Base-by-base conservation (phyloP, 2,797 vertebrate species). In the Sebastes minor region DNA sequence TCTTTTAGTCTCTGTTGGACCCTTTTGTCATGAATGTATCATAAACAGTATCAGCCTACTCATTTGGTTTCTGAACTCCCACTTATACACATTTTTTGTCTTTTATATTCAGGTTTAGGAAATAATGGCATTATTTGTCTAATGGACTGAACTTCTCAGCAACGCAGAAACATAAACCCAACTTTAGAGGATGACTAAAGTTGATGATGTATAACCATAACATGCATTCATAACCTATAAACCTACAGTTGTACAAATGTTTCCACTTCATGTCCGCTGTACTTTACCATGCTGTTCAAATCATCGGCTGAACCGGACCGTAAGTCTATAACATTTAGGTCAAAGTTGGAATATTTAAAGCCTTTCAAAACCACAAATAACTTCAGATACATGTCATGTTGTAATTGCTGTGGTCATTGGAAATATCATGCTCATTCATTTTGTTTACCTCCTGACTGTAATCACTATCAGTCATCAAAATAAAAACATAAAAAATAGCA, bases 361-460 rank as follows among this genome's bases (percentile, higher is more conserved):
- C 56, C 69, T 91, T 92, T 89, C 70, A 88, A 90, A 88, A 81
- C 60, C 46, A 74, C 85, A 80, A 83, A 83, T 80, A 85, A 84
- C 70, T 89, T 85, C 66, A 78, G 42, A 86, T 87, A 78, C 87
- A 87, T 85, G 82, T 85, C 65, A 72, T 89, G 59, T 86, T 90
- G 73, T 86, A 84, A 88, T 89, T 89, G 78, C 72, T 90, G 84
- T 93, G 92, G 89, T 93, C 88, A 89, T 89, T 89, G 82, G 71
- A 91, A 94, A 91, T 91, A 89, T 85, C 78, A 85, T 93, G 91
- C 88, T 91, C 90, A 88, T 94, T 93, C 79, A 77, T 92, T 93
- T 88, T 94, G 91, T 94, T 95, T 94, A 95, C 94, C 90, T 94
- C 90, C 86, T 90, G 93, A 93, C 94, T 95, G 93, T 95, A 92